These are phyloP conservation scores for Campoplex capitator DNA, from an alignment of 2,888 invertebrate genomes.

Conservation along the genomic window DNA sequence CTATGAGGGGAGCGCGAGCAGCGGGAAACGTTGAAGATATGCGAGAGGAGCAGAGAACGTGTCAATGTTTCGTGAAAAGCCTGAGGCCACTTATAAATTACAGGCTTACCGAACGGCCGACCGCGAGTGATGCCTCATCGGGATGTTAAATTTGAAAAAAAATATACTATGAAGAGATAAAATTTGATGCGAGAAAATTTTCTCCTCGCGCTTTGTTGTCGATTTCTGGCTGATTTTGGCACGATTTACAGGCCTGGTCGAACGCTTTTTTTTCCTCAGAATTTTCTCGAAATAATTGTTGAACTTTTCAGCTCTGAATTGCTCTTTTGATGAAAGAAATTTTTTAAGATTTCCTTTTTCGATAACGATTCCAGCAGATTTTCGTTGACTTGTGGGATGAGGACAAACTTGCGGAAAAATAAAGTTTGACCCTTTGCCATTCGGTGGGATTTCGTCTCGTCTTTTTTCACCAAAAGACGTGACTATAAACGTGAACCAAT, in stretches of 20 bases:
- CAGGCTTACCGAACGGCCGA: constrained; percentile 68
- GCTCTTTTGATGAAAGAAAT: not conserved
- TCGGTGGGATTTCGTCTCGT: not conserved
- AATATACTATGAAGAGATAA: not conserved
- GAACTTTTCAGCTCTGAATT: not conserved
- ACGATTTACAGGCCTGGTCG: too few relatives aligned
- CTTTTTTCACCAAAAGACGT: constrained; percentile 1
- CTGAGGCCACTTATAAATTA: constrained; percentile 73
- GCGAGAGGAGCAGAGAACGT: constrained; percentile 66
- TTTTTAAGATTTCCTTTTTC: not conserved
- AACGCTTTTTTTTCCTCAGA: too few relatives aligned
- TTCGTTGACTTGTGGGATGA: not conserved
- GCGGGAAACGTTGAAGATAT: constrained; percentile 29
- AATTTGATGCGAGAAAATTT: not conserved
- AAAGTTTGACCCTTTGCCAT: not conserved
- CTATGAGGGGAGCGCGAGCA: constrained; percentile 27
- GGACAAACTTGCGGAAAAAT: not conserved
- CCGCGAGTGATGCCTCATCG: constrained; percentile 22
- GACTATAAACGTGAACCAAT: constrained; percentile 14
- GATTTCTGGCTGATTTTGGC: not conserved
- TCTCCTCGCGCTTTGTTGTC: constrained; percentile 2
- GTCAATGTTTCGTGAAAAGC: constrained; percentile 74
- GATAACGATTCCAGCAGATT: not conserved
- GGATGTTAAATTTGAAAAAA: not conserved
- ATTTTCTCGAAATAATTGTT: not conserved